Percentiles rank a stretch among this genome's conserved stretches.
These are phyloP conservation scores for Circaetus gallicus DNA, from an alignment of 2,113 vertebrate genomes.

Conservation along the genomic window DNA sequence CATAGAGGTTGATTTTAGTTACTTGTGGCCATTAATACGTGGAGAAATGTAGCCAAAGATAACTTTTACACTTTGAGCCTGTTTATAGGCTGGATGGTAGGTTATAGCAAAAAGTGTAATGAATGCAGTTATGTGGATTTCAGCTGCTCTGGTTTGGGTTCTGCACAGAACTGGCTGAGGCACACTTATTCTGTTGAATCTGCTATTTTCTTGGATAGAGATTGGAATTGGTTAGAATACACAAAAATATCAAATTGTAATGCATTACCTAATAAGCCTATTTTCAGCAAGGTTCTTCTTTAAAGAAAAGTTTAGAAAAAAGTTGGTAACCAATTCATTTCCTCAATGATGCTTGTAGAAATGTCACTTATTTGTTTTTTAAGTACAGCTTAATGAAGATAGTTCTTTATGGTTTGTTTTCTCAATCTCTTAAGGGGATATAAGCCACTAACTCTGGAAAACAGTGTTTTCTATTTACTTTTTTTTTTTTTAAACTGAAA, in stretches of 20 bases:
- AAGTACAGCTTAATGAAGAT: not conserved
- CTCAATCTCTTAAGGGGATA: not conserved
- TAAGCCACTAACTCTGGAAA: not conserved
- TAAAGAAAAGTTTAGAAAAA: not conserved
- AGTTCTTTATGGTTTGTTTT: not conserved
- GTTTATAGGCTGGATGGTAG: not conserved
- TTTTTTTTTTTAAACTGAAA: not conserved
- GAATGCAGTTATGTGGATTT: not conserved
- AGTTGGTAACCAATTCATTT: not conserved
- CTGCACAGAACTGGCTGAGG: not conserved
- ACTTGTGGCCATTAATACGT: not conserved
- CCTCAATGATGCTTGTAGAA: not conserved
- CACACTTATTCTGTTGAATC: not conserved
- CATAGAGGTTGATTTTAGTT: not conserved
- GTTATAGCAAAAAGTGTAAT: no score
- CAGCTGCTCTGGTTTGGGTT: not conserved
- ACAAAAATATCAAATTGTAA: not conserved
- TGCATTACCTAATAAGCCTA: not conserved
- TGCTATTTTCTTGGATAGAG: not conserved
- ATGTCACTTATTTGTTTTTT: not conserved
- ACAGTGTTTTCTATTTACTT: not conserved
- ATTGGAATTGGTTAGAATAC: not conserved
- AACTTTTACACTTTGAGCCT: not conserved
- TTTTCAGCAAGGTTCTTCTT: not conserved
- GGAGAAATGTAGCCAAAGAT: not conserved